Evolutionary conservation across 2,888 invertebrate genomes (phyloP).

Genomic region (Heliconius erato): DNA sequence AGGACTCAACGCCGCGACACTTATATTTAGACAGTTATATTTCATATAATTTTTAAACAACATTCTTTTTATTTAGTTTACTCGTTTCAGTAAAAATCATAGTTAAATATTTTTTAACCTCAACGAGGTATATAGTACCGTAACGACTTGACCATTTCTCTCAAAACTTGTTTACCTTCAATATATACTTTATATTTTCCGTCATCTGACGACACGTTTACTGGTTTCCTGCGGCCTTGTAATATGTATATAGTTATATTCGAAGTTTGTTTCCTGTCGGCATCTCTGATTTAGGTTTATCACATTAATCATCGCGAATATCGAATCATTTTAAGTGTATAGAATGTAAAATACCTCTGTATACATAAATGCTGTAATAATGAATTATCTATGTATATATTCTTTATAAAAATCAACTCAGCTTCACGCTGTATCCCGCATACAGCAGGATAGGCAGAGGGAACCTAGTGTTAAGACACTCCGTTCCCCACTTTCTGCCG

Average conservation of each 20-base stretch:
- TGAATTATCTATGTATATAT: no score
- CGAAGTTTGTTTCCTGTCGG: slow-evolving; percentile 13
- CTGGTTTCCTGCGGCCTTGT: slow-evolving; percentile 30
- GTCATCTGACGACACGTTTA: slow-evolving; percentile 27
- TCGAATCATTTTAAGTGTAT: not conserved
- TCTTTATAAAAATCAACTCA: no score
- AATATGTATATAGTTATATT: slow-evolving; percentile 14
- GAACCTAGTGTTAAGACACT: no score
- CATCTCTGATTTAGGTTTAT: slow-evolving; percentile 3
- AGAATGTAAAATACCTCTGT: no score
- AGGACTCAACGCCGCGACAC: no score
- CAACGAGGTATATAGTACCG: slow-evolving; percentile 21
- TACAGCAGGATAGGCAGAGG: no score
- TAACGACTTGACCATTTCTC: slow-evolving; percentile 35
- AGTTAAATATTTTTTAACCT: slow-evolving; percentile 4
- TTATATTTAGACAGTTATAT: no score
- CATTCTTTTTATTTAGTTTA: not conserved
- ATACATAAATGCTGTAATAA: not conserved
- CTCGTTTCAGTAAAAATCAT: not conserved
- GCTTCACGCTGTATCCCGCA: no score
- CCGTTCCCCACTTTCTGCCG: no score
- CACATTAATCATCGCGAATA: not conserved
- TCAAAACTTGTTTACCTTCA: slow-evolving; percentile 46
- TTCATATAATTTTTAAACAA: not conserved
- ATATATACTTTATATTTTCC: slow-evolving; percentile 39